These are phyloP conservation scores for Pharmacophagus antenor DNA, from an alignment of 2,888 invertebrate species.

Conservation along the genomic window DNA sequence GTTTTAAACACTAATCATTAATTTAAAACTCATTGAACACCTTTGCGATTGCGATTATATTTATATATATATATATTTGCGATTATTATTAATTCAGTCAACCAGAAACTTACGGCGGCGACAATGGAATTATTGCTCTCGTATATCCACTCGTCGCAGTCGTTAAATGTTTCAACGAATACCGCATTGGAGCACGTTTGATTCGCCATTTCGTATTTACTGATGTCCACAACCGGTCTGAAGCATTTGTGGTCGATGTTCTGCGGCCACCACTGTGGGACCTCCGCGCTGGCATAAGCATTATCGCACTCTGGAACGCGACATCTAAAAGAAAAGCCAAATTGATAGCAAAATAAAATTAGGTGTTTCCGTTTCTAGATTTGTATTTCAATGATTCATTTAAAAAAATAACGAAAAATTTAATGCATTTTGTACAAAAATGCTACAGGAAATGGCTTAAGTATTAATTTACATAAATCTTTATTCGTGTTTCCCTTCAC, in stretches of 20 bases:
- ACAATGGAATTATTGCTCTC: conserved; percentile 60
- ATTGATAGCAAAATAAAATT: too few relatives aligned
- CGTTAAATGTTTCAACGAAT: conserved; percentile 46
- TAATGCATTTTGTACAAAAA: too few relatives aligned
- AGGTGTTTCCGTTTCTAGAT: too few relatives aligned
- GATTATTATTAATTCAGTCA: too few relatives aligned
- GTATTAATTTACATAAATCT: too few relatives aligned
- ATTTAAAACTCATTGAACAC: too few relatives aligned
- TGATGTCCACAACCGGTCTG: conserved; percentile 47
- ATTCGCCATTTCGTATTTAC: conserved; percentile 40
- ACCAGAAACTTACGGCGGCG: conserved; percentile 55
- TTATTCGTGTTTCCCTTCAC: too few relatives aligned
- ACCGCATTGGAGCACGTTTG: conserved; percentile 52
- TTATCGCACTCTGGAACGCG: conserved; percentile 59
- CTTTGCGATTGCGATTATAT: too few relatives aligned
- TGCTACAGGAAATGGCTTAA: too few relatives aligned
- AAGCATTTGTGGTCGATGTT: conserved; percentile 52
- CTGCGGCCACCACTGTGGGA: conserved; percentile 61
- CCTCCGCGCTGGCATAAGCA: conserved; percentile 39
- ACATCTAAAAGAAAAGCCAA: conserved; percentile 47
- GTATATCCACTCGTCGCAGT: conserved; percentile 63
- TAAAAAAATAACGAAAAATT: too few relatives aligned
- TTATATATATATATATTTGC: background rate
- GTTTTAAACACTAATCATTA: too few relatives aligned
- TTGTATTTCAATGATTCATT: too few relatives aligned